Conservation (phyloP, 2,113 vertebrate species). For the Hemicordylus capensis region DNA sequence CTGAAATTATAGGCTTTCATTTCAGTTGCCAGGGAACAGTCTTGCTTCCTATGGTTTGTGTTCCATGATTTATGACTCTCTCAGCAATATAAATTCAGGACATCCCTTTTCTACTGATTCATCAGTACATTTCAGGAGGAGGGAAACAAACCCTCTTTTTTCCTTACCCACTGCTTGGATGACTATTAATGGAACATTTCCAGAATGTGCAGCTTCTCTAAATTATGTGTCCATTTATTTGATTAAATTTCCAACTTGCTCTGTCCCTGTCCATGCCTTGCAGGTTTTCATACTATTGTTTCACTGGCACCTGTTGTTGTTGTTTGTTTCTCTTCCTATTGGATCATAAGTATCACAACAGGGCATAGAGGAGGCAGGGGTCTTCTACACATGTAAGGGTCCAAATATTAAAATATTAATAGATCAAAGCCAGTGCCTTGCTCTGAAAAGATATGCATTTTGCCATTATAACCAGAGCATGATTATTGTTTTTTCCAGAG, state of each 20-base stretch:
- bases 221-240: not conserved
- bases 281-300: not conserved
- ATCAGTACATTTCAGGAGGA: not conserved
- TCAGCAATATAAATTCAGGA: conserved; percentile 43
- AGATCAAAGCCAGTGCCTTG: not conserved
- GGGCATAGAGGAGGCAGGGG: not conserved
- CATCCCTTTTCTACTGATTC: not conserved
- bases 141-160: conserved; percentile 11
- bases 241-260: not conserved
- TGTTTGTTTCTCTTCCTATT: not conserved
- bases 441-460: not conserved
- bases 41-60: conserved; percentile 39
- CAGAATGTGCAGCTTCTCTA: not conserved
- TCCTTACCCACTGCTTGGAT: not conserved
- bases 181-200: not conserved
- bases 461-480: not conserved
- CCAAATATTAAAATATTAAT: not conserved
- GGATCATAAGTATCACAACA: not conserved
- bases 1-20: conserved; percentile 55
- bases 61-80: conserved; percentile 48
- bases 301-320: not conserved
- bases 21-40: conserved; percentile 22
- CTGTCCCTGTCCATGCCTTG: not conserved
- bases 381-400: not conserved
- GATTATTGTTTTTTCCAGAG: too few species aligned